Base-by-base conservation (phyloP, 2,113 vertebrate species). In the Pogonocichla stellata region DNA sequence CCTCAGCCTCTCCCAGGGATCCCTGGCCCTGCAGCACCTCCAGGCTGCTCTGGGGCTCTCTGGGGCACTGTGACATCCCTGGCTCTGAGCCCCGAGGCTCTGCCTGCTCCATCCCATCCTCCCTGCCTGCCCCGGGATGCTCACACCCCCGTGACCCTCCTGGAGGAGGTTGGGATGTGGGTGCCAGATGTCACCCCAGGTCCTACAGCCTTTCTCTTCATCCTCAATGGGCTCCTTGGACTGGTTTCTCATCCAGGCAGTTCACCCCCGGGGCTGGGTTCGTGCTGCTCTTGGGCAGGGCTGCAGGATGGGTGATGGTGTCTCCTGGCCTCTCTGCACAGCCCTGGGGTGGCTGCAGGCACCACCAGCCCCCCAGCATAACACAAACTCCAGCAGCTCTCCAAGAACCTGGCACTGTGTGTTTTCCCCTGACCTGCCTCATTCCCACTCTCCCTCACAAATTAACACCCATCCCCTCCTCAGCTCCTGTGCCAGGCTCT, bases 41-140 rank as follows among this genome's bases (percentile, higher is more conserved):
- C 18, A 0, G 0, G 5, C 29, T 1, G 1, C 67, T 1, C 0
- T 1, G 1, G 62, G 25, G 17, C 34, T 36, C 56, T 15, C 7
- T 1, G 77, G 50, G 56, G 67, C 66, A 18, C 14, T 14, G 6
- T 60, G 92, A 36, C 3, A 1, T 34, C 1, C 6, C 18, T 74
- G 29, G 38, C 20, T 71, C 87, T 62, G 56, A 74, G 83, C 42
- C 80, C 40, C 1, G 0, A 33, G 47, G 83, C 15, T 6, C 80
- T 47, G 56, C 23, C 54, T 12, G 34, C 40, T 51, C 86, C 70
- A 20, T 65, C 43, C 70, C 45, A 47, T 47, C 45, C 45, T 19
- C 56, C 66, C 66, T 47, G 26, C 57, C 62, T 3, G 9, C 45
- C 40, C 33, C 33, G 9, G 38, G 38, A 38, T 38, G 38, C 38